phyloP scores from a whole-genome alignment of 1,140 invertebrate genomes.

The Drosophila prosaltans region DNA sequence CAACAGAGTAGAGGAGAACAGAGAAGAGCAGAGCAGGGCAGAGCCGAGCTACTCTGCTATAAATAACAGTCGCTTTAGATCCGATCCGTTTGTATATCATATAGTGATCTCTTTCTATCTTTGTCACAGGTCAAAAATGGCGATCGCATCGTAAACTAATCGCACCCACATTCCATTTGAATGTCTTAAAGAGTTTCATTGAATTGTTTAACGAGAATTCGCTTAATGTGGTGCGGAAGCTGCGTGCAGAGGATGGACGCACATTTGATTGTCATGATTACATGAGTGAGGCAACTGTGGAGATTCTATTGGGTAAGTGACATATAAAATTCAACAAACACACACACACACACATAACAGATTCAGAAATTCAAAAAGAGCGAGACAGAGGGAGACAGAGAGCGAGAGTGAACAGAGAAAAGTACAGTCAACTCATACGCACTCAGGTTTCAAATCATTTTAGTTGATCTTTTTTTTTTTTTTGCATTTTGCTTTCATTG shows the following conservation, averaged over 20 bases:
- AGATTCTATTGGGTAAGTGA: slow-evolving; percentile 89
- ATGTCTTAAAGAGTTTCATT: slow-evolving; percentile 92
- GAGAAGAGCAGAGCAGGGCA: not conserved
- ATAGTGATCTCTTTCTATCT: not conserved
- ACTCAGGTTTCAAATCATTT: slow-evolving; percentile 40
- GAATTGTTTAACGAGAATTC: slow-evolving; percentile 92
- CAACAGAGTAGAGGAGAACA: slow-evolving; percentile 19
- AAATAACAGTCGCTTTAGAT: slow-evolving; percentile 38
- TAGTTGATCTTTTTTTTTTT: slow-evolving; percentile 26
- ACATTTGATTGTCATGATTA: slow-evolving; percentile 91
- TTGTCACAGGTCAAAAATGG: slow-evolving; percentile 88
- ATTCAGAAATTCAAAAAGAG: slow-evolving; percentile 4
- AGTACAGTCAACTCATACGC: slow-evolving; percentile 72
- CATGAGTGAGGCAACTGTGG: slow-evolving; percentile 92
- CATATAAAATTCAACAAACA: slow-evolving; percentile 30
- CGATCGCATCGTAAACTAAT: slow-evolving; percentile 91
- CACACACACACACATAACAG: slow-evolving; percentile 10
- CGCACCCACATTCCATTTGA: slow-evolving; percentile 92
- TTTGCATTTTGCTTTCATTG: slow-evolving; percentile 21
- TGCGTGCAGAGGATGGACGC: slow-evolving; percentile 87
- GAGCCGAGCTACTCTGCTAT: no score
- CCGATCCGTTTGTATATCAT: not conserved
- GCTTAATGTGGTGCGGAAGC: slow-evolving; percentile 86
- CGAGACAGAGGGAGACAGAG: not conserved
- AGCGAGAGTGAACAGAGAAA: slow-evolving; percentile 28